A percentile compares a stretch with the other conserved stretches of the same genome.
Conservation (phyloP, 2,113 vertebrate species). For the Cinclus cinclus region DNA sequence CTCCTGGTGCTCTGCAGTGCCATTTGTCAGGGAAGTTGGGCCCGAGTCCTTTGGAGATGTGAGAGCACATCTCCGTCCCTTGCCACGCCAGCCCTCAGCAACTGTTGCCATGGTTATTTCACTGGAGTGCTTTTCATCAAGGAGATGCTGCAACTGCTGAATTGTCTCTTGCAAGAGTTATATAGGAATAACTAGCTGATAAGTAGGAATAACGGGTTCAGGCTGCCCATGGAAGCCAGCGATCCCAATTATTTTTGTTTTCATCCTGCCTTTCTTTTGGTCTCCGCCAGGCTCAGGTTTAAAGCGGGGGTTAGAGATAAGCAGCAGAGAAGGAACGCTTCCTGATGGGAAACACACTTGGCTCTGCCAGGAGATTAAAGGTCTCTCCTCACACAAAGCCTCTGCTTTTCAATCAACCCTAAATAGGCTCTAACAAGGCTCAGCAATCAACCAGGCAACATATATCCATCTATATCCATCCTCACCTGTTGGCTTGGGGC, state of each 20-base stretch:
- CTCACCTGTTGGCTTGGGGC: background rate
- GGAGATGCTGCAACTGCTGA: slow-evolving; percentile 36
- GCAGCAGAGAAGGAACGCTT: slow-evolving; percentile 1
- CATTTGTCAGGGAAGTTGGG: background rate
- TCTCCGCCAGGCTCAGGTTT: slow-evolving; percentile 1
- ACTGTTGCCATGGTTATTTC: slow-evolving; percentile 70
- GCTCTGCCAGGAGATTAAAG: slow-evolving; percentile 46
- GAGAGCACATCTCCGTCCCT: background rate
- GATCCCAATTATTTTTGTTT: slow-evolving; percentile 42
- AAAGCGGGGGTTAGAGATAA: background rate
- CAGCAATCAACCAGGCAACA: slow-evolving; percentile 21
- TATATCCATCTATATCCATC: background rate
- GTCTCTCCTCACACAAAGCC: slow-evolving; percentile 46
- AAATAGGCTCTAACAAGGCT: slow-evolving; percentile 30
- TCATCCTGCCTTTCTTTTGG: slow-evolving; percentile 39
- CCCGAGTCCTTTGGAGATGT: background rate
- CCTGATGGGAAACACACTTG: slow-evolving; percentile 16
- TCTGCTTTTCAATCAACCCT: slow-evolving; percentile 33
- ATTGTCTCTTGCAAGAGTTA: slow-evolving; percentile 52
- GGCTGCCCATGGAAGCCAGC: slow-evolving; percentile 19
- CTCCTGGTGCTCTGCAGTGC: background rate
- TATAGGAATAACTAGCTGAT: slow-evolving; percentile 38
- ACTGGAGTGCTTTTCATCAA: slow-evolving; percentile 51
- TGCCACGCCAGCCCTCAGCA: background rate
- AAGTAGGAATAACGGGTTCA: slow-evolving; percentile 37